Conservation (phyloP, 2,113 vertebrate genomes). For the Aythya baeri region DNA sequence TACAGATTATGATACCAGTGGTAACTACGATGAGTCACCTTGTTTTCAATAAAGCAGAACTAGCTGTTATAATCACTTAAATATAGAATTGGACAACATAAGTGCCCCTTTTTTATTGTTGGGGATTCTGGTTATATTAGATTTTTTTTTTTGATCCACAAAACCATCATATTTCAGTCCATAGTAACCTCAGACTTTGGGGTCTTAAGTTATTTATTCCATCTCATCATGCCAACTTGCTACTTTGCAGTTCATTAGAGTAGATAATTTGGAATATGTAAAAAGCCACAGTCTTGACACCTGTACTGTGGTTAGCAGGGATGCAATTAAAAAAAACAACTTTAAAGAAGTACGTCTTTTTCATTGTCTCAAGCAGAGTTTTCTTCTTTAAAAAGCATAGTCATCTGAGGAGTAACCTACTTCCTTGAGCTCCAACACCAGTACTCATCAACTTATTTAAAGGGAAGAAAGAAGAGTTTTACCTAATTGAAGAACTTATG, state of each 20-base stretch:
- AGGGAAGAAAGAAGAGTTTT: not conserved
- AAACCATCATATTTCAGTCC: not conserved
- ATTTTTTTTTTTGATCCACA: not conserved
- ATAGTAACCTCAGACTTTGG: not conserved
- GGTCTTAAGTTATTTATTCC: not conserved
- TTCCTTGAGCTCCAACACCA: not conserved
- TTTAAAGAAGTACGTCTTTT: not conserved
- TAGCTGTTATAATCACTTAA: slow-evolving; percentile 23
- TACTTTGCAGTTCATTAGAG: not conserved
- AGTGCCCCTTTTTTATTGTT: not conserved
- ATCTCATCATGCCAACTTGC: not conserved
- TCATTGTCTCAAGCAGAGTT: not conserved
- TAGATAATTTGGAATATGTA: not conserved
- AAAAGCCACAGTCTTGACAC: not conserved
- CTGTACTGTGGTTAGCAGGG: not conserved
- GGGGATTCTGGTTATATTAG: not conserved
- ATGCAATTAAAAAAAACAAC: no score
- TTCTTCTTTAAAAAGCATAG: not conserved
- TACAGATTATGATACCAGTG: slow-evolving; percentile 52
- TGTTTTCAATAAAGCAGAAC: slow-evolving; percentile 41
- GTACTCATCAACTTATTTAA: not conserved
- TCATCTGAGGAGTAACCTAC: not conserved
- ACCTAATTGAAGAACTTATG: not conserved
- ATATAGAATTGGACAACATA: not conserved
- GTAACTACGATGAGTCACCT: slow-evolving; percentile 31